phyloP scores from a whole-genome alignment of 2,888 invertebrate species.

The Lepidochrysops patricia region DNA sequence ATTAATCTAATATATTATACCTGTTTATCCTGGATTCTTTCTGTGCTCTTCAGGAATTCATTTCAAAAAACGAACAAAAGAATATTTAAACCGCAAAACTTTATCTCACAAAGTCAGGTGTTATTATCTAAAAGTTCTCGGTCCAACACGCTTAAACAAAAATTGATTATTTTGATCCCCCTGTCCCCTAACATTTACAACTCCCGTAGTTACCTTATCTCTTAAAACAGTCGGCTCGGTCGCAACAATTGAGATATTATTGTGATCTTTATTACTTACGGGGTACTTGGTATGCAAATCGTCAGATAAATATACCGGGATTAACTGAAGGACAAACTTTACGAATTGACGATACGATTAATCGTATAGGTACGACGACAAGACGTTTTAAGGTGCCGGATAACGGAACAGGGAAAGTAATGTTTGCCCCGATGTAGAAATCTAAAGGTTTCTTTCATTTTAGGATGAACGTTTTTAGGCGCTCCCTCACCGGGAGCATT shows the following conservation, averaged over 20 bases:
- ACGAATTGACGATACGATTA: background rate
- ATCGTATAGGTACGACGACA: background rate
- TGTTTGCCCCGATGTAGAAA: no score
- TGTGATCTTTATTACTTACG: conserved; percentile 1
- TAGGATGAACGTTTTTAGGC: no score
- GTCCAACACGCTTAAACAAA: background rate
- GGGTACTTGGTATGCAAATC: background rate
- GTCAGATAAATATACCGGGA: background rate
- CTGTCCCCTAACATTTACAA: background rate
- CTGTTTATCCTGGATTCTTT: no score
- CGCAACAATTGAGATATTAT: conserved; percentile 5
- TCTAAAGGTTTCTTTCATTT: no score
- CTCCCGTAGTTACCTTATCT: background rate
- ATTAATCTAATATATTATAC: no score
- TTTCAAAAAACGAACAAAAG: background rate
- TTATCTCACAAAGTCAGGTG: background rate
- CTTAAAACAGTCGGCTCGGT: conserved; percentile 1
- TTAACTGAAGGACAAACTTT: background rate
- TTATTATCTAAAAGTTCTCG: background rate
- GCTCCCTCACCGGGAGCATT: no score
- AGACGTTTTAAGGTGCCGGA: no score
- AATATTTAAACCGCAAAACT: background rate
- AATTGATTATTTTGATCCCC: background rate
- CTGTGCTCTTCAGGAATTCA: no score
- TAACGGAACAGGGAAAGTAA: no score